Conservation (phyloP, 1,140 invertebrate species). For the Dufourea novaeangliae region DNA sequence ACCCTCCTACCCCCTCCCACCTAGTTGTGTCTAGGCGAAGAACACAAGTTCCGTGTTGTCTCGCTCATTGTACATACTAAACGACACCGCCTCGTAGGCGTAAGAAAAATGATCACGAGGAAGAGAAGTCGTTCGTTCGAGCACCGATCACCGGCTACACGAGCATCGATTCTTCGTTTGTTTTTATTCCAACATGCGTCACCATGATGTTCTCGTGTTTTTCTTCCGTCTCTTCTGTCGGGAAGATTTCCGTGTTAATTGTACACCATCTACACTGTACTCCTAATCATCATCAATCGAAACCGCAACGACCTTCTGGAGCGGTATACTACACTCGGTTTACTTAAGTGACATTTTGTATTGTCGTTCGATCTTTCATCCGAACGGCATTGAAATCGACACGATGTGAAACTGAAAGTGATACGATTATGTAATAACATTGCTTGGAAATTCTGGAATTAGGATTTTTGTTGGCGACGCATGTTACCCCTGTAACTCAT, state of each 20-base stretch:
- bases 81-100: slow-evolving; percentile 46
- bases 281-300: slow-evolving; percentile 66
- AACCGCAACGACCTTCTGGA: slow-evolving; percentile 67
- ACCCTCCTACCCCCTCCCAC: neutral
- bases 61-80: slow-evolving; percentile 6
- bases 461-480: neutral
- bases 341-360: slow-evolving; percentile 7
- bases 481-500: neutral
- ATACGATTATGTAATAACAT: neutral
- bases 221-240: slow-evolving; percentile 21
- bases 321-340: slow-evolving; percentile 28
- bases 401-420: neutral
- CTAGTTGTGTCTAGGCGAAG: slow-evolving; percentile 28
- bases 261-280: slow-evolving; percentile 43
- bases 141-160: slow-evolving; percentile 21
- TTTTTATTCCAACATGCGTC: slow-evolving; percentile 50
- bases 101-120: slow-evolving; percentile 53
- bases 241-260: slow-evolving; percentile 50
- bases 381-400: neutral
- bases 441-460: neutral
- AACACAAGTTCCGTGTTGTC: slow-evolving; percentile 41
- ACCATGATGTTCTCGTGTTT: slow-evolving; percentile 30
- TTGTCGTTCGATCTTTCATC: slow-evolving; percentile 15
- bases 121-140: slow-evolving; percentile 47
- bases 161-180: slow-evolving; percentile 24